Evolutionary conservation across 1,140 invertebrate genomes (phyloP), one percentile per base, ranked within the genome.

Genomic region (Habropoda laboriosa): DNA sequence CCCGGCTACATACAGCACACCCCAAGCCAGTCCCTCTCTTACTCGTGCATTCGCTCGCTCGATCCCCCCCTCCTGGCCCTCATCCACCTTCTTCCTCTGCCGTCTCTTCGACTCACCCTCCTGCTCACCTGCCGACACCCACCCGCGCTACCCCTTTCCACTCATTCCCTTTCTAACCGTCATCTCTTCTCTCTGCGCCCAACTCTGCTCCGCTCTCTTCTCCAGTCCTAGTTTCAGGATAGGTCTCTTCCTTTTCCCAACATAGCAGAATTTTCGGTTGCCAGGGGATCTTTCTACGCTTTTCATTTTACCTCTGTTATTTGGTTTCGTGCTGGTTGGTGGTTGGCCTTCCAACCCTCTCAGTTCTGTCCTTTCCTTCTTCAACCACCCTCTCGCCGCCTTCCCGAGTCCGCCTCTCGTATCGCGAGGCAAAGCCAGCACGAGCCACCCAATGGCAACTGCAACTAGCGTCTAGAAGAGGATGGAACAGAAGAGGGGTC

Each of bases 1-100:
- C 92, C 92, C 90, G 92, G 91, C 89, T 90, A 89, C 92, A 90
- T 88, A 91, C 83, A 91, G 89, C 89, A 89, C 88, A 89, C 83
- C 81, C 85, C 85, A 89, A 89, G 89, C 89, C 88, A 82, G 83
- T 89, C 89, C 85, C 86, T 90, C 90, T 87, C 88, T 90, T 80
- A 88, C 90, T 83, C 86, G 88, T 77, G 80, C 80, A 82, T 79
- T 75, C 80, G 57, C 86, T 82, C 72, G 76, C 84, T 81, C 79
- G 10, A 64, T 83, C 61, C 42, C 72, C 70, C 61, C 58, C 66
- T 73, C 70, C 80, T 77, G n/a, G n/a, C n/a, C n/a, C n/a, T n/a
- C n/a, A n/a, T n/a, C n/a, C n/a, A 45, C 76, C 35, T 76, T 82
- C 66, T 76, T 83, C 87, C 73, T 82, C 76, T 61, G n/a, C 85